These are phyloP conservation scores for Enchytraeus crypticus DNA, from an alignment of 2,888 invertebrate genomes.

Conservation along the genomic window DNA sequence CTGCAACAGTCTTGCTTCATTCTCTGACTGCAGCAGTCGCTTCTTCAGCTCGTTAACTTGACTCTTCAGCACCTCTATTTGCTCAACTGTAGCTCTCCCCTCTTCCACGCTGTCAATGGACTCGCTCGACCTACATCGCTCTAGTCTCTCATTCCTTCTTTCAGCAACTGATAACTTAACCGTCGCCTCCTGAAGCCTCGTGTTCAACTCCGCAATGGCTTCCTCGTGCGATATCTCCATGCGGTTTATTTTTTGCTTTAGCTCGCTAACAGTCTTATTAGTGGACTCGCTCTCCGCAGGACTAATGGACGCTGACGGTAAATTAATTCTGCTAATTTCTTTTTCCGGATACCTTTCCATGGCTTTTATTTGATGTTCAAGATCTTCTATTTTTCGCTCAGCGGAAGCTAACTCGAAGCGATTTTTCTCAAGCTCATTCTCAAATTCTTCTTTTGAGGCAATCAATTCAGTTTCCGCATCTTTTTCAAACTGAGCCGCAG, in stretches of 20 bases:
- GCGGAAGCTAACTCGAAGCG: too few relatives aligned
- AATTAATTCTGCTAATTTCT: too few relatives aligned
- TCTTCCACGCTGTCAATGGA: background rate
- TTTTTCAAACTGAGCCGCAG: too few relatives aligned
- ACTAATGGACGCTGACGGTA: too few relatives aligned
- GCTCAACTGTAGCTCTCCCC: background rate
- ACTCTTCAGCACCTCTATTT: background rate
- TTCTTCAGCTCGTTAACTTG: background rate
- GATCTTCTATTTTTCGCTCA: too few relatives aligned
- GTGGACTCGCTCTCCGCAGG: too few relatives aligned
- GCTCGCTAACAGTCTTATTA: slow-evolving; percentile 25
- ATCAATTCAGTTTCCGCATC: too few relatives aligned
- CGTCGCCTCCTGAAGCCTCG: slow-evolving; percentile 71
- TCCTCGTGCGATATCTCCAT: slow-evolving; percentile 54
- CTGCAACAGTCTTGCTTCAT: background rate
- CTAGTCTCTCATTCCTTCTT: slow-evolving; percentile 69
- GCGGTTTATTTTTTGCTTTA: slow-evolving; percentile 53
- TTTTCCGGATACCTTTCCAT: too few relatives aligned
- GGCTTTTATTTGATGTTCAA: too few relatives aligned
- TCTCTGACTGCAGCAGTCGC: slow-evolving; percentile 1
- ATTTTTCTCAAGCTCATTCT: too few relatives aligned
- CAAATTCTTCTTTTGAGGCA: too few relatives aligned
- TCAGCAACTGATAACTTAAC: slow-evolving; percentile 64
- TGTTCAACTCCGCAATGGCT: slow-evolving; percentile 70
- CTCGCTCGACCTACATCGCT: background rate